Conservation (phyloP, 1,140 invertebrate species). For the Penaeus vannamei region DNA sequence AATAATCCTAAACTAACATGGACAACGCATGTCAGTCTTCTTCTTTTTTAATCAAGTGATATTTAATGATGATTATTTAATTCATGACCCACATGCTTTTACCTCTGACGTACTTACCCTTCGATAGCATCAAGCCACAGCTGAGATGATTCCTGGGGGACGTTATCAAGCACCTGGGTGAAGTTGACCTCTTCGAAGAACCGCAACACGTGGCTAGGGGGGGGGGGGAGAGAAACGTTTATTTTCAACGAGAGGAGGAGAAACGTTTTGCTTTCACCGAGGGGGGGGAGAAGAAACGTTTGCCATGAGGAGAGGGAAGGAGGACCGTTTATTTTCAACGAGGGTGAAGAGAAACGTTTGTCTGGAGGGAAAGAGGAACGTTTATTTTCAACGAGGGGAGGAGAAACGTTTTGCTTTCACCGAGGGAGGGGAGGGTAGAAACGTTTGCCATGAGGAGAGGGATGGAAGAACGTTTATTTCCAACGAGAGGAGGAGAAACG, state of each 20-base stretch:
- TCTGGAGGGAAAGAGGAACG: not conserved
- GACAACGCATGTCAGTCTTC: too few relatives aligned
- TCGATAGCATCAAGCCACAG: conserved; percentile 26
- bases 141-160: conserved; percentile 11
- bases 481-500: not conserved
- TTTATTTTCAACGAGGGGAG: not conserved
- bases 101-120: not conserved
- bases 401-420: not conserved
- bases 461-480: not conserved
- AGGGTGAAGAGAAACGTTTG: too few relatives aligned
- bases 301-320: too few relatives aligned
- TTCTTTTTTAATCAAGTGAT: too few relatives aligned
- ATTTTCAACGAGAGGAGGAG: not conserved
- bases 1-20: too few relatives aligned
- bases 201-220: conserved; percentile 19
- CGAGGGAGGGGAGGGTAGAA: conserved; percentile 29
- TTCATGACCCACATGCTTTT: not conserved
- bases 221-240: not conserved
- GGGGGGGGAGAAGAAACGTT: not conserved
- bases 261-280: not conserved
- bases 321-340: too few relatives aligned
- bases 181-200: conserved; percentile 26
- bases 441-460: too few relatives aligned
- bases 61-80: too few relatives aligned
- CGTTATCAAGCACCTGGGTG: not conserved